Evolutionary conservation across 2,888 invertebrate species (phyloP).

Genomic region (Trissonchulus latispiculum): DNA sequence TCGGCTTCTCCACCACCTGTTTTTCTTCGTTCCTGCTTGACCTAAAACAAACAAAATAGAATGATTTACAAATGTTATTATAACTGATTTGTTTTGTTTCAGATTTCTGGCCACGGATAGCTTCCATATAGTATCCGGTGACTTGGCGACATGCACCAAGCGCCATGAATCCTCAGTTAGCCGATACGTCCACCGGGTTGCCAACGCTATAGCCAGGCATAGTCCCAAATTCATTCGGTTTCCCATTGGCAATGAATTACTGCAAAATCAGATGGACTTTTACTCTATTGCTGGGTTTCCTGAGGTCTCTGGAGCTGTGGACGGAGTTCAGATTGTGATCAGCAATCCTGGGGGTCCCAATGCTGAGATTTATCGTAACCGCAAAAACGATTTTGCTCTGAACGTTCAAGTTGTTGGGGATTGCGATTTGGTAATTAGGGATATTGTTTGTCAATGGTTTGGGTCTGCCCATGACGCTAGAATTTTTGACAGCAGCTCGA

Average conservation of each 20-base stretch:
- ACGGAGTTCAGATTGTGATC: conserved; percentile 32
- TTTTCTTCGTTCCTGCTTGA: neutral
- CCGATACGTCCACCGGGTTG: neutral
- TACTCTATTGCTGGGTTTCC: conserved; percentile 25
- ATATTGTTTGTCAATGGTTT: conserved; percentile 29
- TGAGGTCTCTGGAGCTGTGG: conserved; percentile 30
- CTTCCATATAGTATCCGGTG: neutral
- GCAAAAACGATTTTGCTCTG: conserved; percentile 31
- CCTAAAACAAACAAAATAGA: neutral
- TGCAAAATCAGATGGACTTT: neutral
- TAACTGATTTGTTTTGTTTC: neutral
- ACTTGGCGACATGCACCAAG: neutral
- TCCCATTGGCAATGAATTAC: neutral
- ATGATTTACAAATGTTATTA: neutral
- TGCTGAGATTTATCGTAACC: conserved; percentile 27
- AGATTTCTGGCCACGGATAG: neutral
- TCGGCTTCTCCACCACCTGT: neutral
- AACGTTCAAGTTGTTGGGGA: conserved; percentile 31
- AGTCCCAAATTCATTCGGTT: neutral
- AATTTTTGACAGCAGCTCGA: conserved; percentile 25
- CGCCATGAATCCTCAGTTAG: neutral
- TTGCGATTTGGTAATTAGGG: conserved; percentile 22
- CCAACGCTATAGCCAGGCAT: neutral
- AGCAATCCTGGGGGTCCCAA: conserved; percentile 24
- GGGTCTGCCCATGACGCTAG: conserved; percentile 30